Evolutionary conservation across 2,113 vertebrate species (phyloP), one percentile per base, ranked within the genome.

Genomic region (Trogon melanurus): DNA sequence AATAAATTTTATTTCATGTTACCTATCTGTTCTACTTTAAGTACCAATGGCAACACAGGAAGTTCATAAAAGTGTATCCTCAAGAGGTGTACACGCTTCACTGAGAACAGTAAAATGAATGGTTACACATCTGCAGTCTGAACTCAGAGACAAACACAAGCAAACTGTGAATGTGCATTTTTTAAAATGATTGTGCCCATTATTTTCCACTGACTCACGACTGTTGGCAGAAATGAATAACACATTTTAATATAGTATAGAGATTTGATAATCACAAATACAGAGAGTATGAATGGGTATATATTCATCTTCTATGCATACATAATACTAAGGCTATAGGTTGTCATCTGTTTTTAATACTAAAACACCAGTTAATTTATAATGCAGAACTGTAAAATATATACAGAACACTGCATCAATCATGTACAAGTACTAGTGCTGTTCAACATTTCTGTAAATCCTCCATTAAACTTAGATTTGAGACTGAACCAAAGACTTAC

Each of bases 301-400:
- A 81, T 50, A 93, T 69, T 41, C 44, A 86, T 93, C 79, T 94
- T 61, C 62, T 67, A 25, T 89, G 71, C 48, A 89, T 80, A 94
- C 45, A 76, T 79, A 96, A 93, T 84, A 53, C 25, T 70, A 88
- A 84, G 73, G 64, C 44, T 84, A 74, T n/a, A 86, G 48, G 80
- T 51, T 92, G 36, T 96, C 94, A 97, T 97, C 96, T 97, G 94
- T 70, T 98, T 97, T 97, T 96, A 97, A 97, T 97, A 96, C 30
- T 90, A 69, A 91, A 95, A 81, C 64, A 92, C 70, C 79, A 94
- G 95, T 89, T 93, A 95, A 96, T 96, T 97, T 96, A 96, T 81
- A 95, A 91, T 82, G 74, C 30, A 90, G 76, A 94, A 89, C 89
- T 92, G 89, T 83, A 95, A 56, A 88, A 91, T 82, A 96, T 80